These are phyloP conservation scores for Rapana venosa DNA, from an alignment of 2,888 invertebrate species.

Conservation along the genomic window DNA sequence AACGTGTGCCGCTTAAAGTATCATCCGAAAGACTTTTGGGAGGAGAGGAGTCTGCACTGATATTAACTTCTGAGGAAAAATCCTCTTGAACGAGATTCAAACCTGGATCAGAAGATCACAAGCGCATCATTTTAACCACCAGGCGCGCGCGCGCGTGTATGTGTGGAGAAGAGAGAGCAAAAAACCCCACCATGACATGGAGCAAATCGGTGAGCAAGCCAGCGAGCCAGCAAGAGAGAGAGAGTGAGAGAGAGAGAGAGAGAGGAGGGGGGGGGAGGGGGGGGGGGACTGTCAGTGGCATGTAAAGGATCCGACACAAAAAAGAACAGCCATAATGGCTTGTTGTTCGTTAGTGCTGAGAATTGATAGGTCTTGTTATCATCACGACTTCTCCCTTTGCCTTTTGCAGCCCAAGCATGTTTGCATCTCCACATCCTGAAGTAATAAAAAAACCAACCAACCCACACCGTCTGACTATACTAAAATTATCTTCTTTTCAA, in stretches of 20 bases:
- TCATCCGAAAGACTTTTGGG: no score
- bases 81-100: no score
- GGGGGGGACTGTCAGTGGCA: neutral
- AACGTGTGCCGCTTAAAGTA: no score
- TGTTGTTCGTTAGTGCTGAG: constrained; percentile 8
- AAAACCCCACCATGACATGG: neutral
- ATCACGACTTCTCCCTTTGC: constrained; percentile 8
- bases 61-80: no score
- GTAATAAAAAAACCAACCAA: no score
- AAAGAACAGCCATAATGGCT: neutral
- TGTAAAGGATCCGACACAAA: neutral
- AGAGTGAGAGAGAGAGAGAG: constrained; percentile 9
- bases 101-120: no score
- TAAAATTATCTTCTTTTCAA: neutral
- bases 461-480: neutral
- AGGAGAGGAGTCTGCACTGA: no score
- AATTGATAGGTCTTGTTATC: constrained; percentile 2
- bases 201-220: neutral
- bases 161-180: no score
- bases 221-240: neutral
- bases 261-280: neutral
- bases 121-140: no score
- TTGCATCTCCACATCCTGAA: no score
- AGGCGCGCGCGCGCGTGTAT: no score
- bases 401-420: neutral